Conservation (phyloP, 1,140 invertebrate species). For the Mizuhopecten yessoensis region DNA sequence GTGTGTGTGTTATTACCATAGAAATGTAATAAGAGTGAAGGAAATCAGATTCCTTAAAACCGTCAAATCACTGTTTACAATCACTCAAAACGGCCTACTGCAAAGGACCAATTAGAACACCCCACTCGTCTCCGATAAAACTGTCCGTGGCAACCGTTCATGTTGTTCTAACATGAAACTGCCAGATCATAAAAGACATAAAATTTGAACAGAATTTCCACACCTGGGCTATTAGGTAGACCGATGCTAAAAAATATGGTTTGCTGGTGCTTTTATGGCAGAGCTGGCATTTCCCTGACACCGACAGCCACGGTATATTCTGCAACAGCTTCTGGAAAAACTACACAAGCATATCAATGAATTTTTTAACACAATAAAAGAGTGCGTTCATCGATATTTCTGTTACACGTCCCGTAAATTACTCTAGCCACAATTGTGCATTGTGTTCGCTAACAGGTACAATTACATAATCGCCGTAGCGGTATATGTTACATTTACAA, state of each 20-base stretch:
- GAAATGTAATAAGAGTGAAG: not conserved
- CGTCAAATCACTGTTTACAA: constrained; percentile 34
- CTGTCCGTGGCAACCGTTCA: not conserved
- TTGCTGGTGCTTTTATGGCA: not conserved
- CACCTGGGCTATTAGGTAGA: not conserved
- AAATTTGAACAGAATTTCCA: not conserved
- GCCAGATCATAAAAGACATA: constrained; percentile 26
- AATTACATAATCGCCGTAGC: not conserved
- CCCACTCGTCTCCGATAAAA: constrained; percentile 1
- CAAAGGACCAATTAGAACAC: constrained; percentile 22
- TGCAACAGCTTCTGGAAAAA: not conserved
- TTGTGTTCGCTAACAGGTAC: not conserved
- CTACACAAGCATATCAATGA: not conserved
- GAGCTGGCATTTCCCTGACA: not conserved
- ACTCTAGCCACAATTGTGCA: no score
- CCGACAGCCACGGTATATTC: not conserved
- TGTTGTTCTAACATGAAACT: constrained; percentile 18
- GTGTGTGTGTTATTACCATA: constrained; percentile 17
- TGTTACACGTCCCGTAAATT: not conserved
- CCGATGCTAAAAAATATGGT: not conserved
- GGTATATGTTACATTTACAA: not conserved
- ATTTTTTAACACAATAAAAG: not conserved
- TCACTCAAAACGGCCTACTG: not conserved
- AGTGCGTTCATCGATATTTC: not conserved
- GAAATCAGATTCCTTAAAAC: not conserved